Percentiles rank a stretch among this genome's conserved stretches.
Conservation (phyloP, 2,113 vertebrate genomes). For the Otus sunia region DNA sequence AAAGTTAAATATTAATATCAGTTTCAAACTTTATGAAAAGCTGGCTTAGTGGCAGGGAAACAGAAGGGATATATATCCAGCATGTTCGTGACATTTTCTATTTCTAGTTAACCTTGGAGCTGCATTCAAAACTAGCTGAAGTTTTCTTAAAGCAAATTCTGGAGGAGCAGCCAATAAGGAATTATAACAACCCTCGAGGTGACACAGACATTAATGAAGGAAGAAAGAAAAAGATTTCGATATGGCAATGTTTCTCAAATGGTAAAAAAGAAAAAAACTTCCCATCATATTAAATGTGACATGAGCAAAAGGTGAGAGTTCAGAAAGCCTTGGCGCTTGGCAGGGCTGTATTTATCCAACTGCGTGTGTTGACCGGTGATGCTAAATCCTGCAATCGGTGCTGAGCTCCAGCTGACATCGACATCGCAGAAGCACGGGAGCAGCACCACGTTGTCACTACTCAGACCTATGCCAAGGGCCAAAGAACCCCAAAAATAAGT, state of each 20-base stretch:
- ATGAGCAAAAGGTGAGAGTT: background rate
- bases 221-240: conserved; percentile 9
- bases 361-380: fast-evolving
- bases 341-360: background rate
- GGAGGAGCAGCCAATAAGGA: conserved; percentile 23
- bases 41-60: conserved; percentile 11
- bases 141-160: conserved; percentile 35
- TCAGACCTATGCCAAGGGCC: background rate
- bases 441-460: background rate
- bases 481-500: background rate
- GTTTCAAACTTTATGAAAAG: conserved; percentile 49
- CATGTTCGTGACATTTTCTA: conserved; percentile 10
- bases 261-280: background rate
- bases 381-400: fast-evolving
- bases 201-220: conserved; percentile 32
- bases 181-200: conserved; percentile 21
- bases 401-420: background rate
- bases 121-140: conserved; percentile 14
- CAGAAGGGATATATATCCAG: conserved; percentile 3
- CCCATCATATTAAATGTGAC: background rate
- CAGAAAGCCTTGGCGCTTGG: background rate
- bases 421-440: background rate
- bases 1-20: conserved; percentile 63
- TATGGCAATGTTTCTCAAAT: background rate
- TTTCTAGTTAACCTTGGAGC: conserved; percentile 31